phyloP scores from a whole-genome alignment of 2,797 vertebrate species.

The Dendrocincla fuliginosa region DNA sequence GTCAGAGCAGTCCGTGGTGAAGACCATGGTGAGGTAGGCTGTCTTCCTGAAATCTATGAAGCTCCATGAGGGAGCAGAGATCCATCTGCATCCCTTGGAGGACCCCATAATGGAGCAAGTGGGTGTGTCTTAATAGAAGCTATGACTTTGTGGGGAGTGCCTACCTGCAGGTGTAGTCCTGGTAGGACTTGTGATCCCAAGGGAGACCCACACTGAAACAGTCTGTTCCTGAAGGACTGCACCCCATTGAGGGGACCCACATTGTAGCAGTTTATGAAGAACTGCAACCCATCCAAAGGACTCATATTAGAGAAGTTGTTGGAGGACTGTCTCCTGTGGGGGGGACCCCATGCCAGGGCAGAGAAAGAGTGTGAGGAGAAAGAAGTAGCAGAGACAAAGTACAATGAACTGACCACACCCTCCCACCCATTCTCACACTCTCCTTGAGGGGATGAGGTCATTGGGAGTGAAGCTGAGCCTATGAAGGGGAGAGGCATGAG shows the following conservation, averaged over 20 bases:
- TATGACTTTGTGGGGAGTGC: neutral
- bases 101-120: neutral
- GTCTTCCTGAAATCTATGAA: neutral
- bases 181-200: accelerated
- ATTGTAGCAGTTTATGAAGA: neutral
- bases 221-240: neutral
- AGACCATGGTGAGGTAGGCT: neutral
- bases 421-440: neutral
- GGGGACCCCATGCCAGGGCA: neutral
- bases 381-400: accelerated
- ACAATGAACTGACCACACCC: neutral
- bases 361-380: neutral
- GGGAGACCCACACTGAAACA: accelerated
- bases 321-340: too few relatives aligned
- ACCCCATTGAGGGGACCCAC: neutral
- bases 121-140: neutral
- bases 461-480: neutral
- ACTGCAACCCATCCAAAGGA: neutral
- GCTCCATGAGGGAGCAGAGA: too few relatives aligned
- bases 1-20: accelerated
- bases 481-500: neutral
- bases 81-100: neutral
- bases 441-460: neutral
- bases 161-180: neutral
- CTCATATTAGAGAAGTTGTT: accelerated